A percentile compares a stretch with the other conserved stretches of the same genome.
Evolutionary conservation across 1,140 invertebrate genomes (phyloP).

Genomic region (Saccostrea glomerata): DNA sequence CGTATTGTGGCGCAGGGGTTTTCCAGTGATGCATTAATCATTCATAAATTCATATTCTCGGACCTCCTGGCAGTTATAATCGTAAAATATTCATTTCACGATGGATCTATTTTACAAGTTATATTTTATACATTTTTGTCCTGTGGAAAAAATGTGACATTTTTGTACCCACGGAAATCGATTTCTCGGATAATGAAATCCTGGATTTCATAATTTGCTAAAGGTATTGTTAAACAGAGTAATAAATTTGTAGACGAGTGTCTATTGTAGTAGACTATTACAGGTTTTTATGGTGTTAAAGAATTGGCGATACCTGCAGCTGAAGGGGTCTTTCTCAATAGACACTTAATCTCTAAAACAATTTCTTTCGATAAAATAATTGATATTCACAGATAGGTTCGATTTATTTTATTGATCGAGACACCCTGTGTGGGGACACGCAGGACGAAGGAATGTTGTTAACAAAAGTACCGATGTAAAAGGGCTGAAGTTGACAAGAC

Average conservation of each 20-base stretch:
- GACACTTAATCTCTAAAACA: conserved; percentile 4
- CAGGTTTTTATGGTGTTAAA: background rate
- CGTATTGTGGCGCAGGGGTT: too few species aligned
- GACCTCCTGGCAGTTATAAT: too few species aligned
- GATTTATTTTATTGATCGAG: background rate
- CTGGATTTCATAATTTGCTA: background rate
- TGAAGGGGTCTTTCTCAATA: conserved; percentile 13
- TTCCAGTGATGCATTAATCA: too few species aligned
- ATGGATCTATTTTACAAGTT: too few species aligned
- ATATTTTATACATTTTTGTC: background rate
- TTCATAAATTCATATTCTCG: too few species aligned
- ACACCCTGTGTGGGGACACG: background rate
- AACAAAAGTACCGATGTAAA: background rate
- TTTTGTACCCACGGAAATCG: background rate
- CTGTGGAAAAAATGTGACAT: background rate
- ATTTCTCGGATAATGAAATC: background rate
- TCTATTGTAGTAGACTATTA: background rate
- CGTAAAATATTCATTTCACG: too few species aligned
- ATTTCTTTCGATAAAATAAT: conserved; percentile 26
- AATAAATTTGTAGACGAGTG: background rate
- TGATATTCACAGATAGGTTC: conserved; percentile 11
- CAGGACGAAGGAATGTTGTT: background rate
- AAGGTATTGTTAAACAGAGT: background rate
- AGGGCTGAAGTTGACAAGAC: background rate
- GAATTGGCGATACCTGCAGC: background rate